Evolutionary conservation across 2,113 vertebrate genomes (phyloP).

Genomic region (Arvicanthis niloticus): DNA sequence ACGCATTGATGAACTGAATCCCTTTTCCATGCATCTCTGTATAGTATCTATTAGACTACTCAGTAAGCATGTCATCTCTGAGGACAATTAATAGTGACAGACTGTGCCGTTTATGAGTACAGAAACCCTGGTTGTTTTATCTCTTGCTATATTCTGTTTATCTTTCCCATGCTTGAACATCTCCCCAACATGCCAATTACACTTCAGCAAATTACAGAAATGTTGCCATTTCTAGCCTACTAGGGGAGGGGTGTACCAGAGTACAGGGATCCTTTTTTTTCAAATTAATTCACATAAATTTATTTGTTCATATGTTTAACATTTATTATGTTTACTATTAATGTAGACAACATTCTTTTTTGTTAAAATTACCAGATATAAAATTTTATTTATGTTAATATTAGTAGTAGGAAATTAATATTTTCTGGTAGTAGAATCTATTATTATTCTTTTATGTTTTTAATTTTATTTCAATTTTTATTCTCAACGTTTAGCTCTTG

Average conservation of each 20-base stretch:
- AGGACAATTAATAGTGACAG: background rate
- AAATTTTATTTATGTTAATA: conserved; percentile 11
- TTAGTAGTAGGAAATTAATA: background rate
- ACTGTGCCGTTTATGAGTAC: background rate
- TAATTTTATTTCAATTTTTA: background rate
- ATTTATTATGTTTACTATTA: background rate
- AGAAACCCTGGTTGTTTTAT: background rate
- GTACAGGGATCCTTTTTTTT: background rate
- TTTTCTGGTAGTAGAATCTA: background rate
- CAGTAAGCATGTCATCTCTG: background rate
- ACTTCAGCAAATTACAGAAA: background rate
- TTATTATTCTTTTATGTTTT: background rate
- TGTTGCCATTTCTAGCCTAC: background rate
- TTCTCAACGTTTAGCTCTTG: background rate
- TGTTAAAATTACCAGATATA: conserved; percentile 20
- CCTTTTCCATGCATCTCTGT: background rate
- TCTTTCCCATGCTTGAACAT: background rate
- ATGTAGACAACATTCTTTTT: background rate
- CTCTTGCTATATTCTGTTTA: background rate
- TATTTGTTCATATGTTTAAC: background rate
- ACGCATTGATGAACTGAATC: background rate
- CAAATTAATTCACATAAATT: background rate
- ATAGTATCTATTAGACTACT: background rate
- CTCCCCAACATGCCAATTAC: background rate
- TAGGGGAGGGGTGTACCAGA: too few species aligned